These are phyloP conservation scores for Pseudocheirus occidentalis DNA, from an alignment of 2,797 vertebrate species.

Conservation along the genomic window DNA sequence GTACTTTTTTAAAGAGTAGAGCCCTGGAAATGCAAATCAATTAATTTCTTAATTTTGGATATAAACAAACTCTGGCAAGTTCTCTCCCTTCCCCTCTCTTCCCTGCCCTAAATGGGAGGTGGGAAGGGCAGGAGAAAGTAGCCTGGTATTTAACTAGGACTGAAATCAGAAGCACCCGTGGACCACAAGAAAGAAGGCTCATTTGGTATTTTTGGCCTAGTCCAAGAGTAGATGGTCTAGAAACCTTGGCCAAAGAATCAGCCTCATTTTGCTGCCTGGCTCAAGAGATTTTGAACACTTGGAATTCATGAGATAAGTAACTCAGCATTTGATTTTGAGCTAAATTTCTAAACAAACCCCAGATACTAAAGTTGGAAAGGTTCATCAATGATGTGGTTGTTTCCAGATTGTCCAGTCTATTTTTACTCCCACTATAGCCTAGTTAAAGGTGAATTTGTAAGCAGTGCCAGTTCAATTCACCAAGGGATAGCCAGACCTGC, in stretches of 20 bases:
- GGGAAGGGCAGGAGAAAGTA: conserved; percentile 56
- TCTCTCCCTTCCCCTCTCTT: neutral
- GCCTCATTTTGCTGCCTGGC: conserved; percentile 56
- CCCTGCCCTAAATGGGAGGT: conserved; percentile 42
- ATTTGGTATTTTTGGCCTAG: conserved; percentile 65
- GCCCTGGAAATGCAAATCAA: conserved; percentile 38
- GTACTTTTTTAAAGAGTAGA: conserved; percentile 36
- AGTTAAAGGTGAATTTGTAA: conserved; percentile 76
- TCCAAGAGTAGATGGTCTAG: conserved; percentile 56
- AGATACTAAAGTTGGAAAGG: conserved; percentile 15
- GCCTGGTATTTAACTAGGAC: conserved; percentile 47
- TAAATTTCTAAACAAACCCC: conserved; percentile 7
- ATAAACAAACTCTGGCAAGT: neutral
- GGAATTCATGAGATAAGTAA: conserved; percentile 60
- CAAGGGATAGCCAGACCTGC: conserved; percentile 67
- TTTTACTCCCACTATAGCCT: conserved; percentile 51
- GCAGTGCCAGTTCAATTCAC: conserved; percentile 59
- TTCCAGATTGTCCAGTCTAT: conserved; percentile 42
- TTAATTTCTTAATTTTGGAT: conserved; percentile 47
- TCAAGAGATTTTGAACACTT: conserved; percentile 60
- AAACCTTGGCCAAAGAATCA: conserved; percentile 64
- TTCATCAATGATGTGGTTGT: conserved; percentile 45
- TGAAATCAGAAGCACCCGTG: conserved; percentile 52
- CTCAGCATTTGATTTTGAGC: conserved; percentile 29
- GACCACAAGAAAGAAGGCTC: conserved; percentile 61